Conservation (phyloP, 1,140 invertebrate genomes). For the Pectinophora gossypiella region DNA sequence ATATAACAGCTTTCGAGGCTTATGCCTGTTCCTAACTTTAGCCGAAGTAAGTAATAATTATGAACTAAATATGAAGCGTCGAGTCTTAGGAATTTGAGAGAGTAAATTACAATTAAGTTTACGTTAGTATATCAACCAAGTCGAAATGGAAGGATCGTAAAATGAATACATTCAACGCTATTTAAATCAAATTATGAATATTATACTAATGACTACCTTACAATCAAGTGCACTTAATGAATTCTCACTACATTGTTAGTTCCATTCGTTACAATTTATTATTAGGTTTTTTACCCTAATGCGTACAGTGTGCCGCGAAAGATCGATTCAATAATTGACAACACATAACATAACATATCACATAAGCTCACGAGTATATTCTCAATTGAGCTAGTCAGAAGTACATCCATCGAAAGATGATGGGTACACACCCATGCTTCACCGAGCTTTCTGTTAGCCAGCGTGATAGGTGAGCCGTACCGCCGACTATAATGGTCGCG, state of each 20-base stretch:
- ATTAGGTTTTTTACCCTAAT: slow-evolving; percentile 33
- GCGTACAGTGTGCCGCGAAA: not conserved
- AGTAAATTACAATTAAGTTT: not conserved
- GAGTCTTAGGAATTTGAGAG: not conserved
- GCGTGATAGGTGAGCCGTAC: too few relatives aligned
- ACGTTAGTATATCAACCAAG: not conserved
- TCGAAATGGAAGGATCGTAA: slow-evolving; percentile 1
- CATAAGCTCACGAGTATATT: too few relatives aligned
- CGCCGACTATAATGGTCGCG: too few relatives aligned
- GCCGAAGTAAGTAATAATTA: too few relatives aligned
- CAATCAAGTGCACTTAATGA: slow-evolving; percentile 66
- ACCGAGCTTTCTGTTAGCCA: too few relatives aligned
- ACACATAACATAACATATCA: too few relatives aligned
- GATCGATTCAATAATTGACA: too few relatives aligned
- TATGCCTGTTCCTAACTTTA: not conserved
- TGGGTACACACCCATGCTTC: too few relatives aligned
- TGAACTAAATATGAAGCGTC: not conserved
- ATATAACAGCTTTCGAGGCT: too few relatives aligned
- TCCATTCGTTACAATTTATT: slow-evolving; percentile 33
- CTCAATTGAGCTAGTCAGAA: too few relatives aligned
- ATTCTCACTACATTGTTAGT: slow-evolving; percentile 52
- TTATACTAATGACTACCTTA: slow-evolving; percentile 40
- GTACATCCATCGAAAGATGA: too few relatives aligned
- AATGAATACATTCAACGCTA: slow-evolving; percentile 27
- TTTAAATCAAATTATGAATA: slow-evolving; percentile 19